Conservation (phyloP, 2,888 invertebrate species). For the Melieria omissa region DNA sequence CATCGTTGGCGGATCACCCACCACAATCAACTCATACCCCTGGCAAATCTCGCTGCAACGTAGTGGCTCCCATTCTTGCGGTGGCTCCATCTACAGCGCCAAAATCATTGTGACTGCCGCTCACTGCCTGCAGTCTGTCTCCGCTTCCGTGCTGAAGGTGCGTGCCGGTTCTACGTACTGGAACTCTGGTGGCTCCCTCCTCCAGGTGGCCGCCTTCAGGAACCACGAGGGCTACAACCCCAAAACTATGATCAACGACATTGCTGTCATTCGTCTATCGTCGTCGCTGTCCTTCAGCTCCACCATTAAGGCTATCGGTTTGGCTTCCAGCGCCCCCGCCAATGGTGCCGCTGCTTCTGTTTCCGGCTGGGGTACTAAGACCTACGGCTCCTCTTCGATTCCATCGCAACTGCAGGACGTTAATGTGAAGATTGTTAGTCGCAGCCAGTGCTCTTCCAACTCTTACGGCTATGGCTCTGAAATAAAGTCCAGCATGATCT, state of each 20-base stretch:
- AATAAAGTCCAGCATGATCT: slow-evolving; percentile 49
- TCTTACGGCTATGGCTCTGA: slow-evolving; percentile 60
- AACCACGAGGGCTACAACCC: slow-evolving; percentile 67
- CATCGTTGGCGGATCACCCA: slow-evolving; percentile 58
- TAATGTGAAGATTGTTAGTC: slow-evolving; percentile 63
- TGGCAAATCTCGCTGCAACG: slow-evolving; percentile 58
- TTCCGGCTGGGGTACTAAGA: slow-evolving; percentile 50
- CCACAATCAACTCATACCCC: slow-evolving; percentile 52
- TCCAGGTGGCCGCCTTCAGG: slow-evolving; percentile 34
- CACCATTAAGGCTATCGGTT: slow-evolving; percentile 62
- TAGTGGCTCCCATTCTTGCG: slow-evolving; percentile 69
- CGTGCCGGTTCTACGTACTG: slow-evolving; percentile 57
- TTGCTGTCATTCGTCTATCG: slow-evolving; percentile 69
- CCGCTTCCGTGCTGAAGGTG: slow-evolving; percentile 32
- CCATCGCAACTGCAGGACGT: slow-evolving; percentile 66
- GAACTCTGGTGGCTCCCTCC: slow-evolving; percentile 61
- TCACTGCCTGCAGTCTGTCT: slow-evolving; percentile 67
- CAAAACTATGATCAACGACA: slow-evolving; percentile 69
- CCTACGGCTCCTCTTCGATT: slow-evolving; percentile 49
- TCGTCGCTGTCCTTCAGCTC: slow-evolving; percentile 65
- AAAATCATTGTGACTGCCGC: slow-evolving; percentile 71
- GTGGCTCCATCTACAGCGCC: slow-evolving; percentile 69
- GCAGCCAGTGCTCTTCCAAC: slow-evolving; percentile 44
- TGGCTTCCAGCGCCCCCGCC: slow-evolving; percentile 57
- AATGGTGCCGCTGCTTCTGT: slow-evolving; percentile 44